phyloP scores from a whole-genome alignment of 2,113 vertebrate genomes.

The Myiopsitta monachus region DNA sequence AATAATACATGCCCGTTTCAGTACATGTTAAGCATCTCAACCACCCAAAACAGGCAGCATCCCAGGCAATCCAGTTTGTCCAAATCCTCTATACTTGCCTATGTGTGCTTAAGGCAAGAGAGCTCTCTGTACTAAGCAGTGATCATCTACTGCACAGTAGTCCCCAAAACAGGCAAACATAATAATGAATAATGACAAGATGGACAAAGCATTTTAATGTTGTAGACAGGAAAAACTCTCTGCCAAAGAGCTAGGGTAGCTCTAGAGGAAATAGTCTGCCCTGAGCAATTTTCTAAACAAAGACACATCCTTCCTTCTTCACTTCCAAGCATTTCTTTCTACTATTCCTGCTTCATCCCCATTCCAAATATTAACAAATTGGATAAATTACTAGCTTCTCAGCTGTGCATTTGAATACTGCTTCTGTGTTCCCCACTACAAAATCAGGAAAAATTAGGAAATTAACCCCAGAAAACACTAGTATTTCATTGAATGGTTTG shows the following conservation, averaged over 20 bases:
- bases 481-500: neutral
- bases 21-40: neutral
- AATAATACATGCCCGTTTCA: neutral
- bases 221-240: neutral
- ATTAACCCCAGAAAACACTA: neutral
- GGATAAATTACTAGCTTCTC: neutral
- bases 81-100: neutral
- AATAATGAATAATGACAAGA: constrained; percentile 24
- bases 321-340: neutral
- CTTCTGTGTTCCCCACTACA: neutral
- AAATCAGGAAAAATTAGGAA: too few species aligned
- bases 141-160: neutral
- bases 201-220: neutral
- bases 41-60: neutral
- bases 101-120: neutral
- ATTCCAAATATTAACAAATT: neutral
- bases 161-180: neutral
- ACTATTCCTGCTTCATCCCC: neutral
- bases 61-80: neutral
- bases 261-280: neutral
- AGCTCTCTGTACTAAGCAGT: neutral
- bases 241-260: neutral
- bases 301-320: neutral
- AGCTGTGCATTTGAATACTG: neutral
- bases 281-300: neutral